phyloP scores from a whole-genome alignment of 2,888 invertebrate species.

The Ophion costatus region DNA sequence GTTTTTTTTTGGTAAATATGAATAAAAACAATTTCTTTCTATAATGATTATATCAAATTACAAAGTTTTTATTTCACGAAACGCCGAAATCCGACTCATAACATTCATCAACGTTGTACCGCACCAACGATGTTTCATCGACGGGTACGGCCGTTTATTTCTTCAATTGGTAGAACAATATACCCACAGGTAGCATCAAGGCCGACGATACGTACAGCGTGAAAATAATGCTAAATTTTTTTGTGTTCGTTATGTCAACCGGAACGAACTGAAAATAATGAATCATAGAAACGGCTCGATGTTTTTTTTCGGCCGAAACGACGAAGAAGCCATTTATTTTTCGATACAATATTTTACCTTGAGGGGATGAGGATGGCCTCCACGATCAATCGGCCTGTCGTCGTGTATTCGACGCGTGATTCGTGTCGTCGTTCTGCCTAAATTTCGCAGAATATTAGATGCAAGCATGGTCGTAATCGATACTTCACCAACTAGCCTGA shows the following conservation, averaged over 20 bases:
- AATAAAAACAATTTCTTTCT: not conserved
- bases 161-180: constrained; percentile 56
- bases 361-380: constrained; percentile 41
- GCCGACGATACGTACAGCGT: constrained; percentile 57
- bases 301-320: not conserved
- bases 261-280: constrained; percentile 61
- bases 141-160: constrained; percentile 20
- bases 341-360: constrained; percentile 22
- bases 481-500: not conserved
- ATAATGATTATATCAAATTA: not conserved
- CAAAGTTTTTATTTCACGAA: not conserved
- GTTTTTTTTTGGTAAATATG: not conserved
- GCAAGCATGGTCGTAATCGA: constrained; percentile 18
- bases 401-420: constrained; percentile 46
- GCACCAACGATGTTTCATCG: not conserved
- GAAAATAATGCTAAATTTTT: constrained; percentile 53
- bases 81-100: not conserved
- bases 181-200: constrained; percentile 34
- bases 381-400: constrained; percentile 53
- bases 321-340: not conserved
- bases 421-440: constrained; percentile 6
- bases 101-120: not conserved
- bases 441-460: constrained; percentile 43
- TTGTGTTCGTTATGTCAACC: constrained; percentile 57
- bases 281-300: not conserved